Evolutionary conservation across 2,888 invertebrate species (phyloP).

Genomic region (Branchipolynoe longqiensis): DNA sequence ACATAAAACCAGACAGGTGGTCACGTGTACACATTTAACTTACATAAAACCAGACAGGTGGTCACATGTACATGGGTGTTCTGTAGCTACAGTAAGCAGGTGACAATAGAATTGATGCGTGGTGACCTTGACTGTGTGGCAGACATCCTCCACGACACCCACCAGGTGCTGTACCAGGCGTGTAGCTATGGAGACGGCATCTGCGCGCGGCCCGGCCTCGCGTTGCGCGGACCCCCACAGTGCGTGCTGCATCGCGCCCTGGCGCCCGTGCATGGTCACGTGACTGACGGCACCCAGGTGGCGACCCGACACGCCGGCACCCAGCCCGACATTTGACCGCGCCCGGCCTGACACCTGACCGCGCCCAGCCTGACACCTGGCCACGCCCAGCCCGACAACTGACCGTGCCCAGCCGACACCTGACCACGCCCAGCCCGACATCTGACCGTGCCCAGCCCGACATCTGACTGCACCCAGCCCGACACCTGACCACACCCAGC

Average conservation of each 20-base stretch:
- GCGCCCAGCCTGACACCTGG: too few species aligned
- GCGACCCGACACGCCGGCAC: conserved; percentile 24
- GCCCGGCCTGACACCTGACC: too few species aligned
- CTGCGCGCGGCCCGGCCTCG: conserved; percentile 72
- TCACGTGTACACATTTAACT: not conserved
- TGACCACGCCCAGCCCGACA: too few species aligned
- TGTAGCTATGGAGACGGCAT: conserved; percentile 85
- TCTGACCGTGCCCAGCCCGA: too few species aligned
- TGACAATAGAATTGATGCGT: not conserved
- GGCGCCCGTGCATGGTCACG: conserved; percentile 8
- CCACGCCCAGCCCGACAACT: too few species aligned
- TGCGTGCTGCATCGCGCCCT: conserved; percentile 41
- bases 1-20: too few species aligned
- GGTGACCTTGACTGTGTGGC: conserved; percentile 19
- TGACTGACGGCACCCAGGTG: conserved; percentile 2
- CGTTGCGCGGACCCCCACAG: conserved; percentile 33
- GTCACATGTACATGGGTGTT: not conserved
- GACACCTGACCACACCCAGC: too few species aligned
- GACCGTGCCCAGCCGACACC: too few species aligned
- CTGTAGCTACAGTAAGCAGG: not conserved
- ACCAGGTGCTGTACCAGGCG: conserved; percentile 89
- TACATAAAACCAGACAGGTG: not conserved
- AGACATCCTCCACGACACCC: conserved; percentile 83
- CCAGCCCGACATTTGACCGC: too few species aligned
- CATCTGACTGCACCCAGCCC: too few species aligned